Evolutionary conservation across 2,888 invertebrate species (phyloP), one percentile per base, ranked within the genome.

Genomic region (Balanococcus diminutus): DNA sequence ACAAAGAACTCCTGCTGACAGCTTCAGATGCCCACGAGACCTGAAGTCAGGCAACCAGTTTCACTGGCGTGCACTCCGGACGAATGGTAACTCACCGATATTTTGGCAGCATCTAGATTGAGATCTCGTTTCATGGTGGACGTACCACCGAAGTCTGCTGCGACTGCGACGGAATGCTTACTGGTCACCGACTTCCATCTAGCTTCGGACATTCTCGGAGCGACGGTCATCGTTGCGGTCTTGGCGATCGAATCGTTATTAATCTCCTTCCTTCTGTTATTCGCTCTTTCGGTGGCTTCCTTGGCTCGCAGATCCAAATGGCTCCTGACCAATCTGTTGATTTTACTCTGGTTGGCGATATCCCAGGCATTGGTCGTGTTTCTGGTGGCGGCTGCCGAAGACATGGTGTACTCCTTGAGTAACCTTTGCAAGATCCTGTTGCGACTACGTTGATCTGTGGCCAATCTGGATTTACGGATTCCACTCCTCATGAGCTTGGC

Each of bases 351-450:
- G 19, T 19, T 79, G 11, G n/a, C 36, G n/a, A 16, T 32, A 36
- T 79, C 75, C 75, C 75, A 79, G 19, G 36, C 82, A 32, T 5
- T 56, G 22, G 9, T 8, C 2, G 56, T 14, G 22, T 22, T 22
- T 56, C 56, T 8, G 56, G 22, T 9, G 22, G 6, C 56, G 3
- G n/a, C n/a, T n/a, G 36, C 51, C 51, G 51, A 19, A 3, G 51
- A 19, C 8, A 75, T 51, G 31, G 9, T 51, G 79, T 85, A 75
- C 79, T 85, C 75, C 2, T 46, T 75, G 39, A 85, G 46, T 14
- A 85, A 32, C 46, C n/a, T 39, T n/a, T 75, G 85, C 51, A 85
- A n/a, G 0, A 85, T 25, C 14, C 85, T 22, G 16, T 11, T 72
- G 16, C 85, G 85, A 14, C n/a, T 39, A 1, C 75, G 85, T 22